Base-by-base conservation (phyloP, 2,888 invertebrate species). In the Cynaeus angustus region DNA sequence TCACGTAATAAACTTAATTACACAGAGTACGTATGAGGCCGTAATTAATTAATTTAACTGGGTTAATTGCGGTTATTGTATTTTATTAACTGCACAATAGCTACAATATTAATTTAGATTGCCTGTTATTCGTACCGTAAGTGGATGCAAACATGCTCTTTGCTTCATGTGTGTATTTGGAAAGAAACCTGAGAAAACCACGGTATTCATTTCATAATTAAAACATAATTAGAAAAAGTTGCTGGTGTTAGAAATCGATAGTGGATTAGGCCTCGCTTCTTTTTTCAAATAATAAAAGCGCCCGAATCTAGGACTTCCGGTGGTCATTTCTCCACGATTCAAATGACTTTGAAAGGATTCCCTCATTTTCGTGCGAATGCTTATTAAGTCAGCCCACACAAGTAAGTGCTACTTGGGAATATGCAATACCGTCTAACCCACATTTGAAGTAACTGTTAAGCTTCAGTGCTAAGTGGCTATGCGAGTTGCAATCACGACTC, bases 1-100 rank as follows among this genome's bases (percentile, higher is more conserved):
- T 10, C 53, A 61, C 46, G 46, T 59, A 41, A 45, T 53, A 28
- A 41, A 61, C 41, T 43, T 55, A 53, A 55, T 43, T 64, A 41
- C 53, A 50, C 16, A n/a, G 26, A 13, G 13, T 12, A 10, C n/a
- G 43, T 58, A 59, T 30, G 45, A 46, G 30, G 28, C 33, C 26
- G 65, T 52, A 65, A 65, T 65, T 65, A 65, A 55, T 55, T 55
- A 30, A 65, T 65, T 55, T 13, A 65, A 64, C 53, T 45, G 30
- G 65, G 65, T 65, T 45, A 65, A 65, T 65, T 65, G 14, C 45
- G 53, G 53, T 65, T 65, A 65, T 53, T 65, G 45, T 55, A 21
- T 65, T 65, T 53, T 37, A 38, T 50, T 52, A 21, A 21, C 52
- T 37, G 28, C 33, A 64, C 52, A 41, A 26, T 64, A 52, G 10